Conservation (phyloP, 2,113 vertebrate species). For the Gavia stellata region DNA sequence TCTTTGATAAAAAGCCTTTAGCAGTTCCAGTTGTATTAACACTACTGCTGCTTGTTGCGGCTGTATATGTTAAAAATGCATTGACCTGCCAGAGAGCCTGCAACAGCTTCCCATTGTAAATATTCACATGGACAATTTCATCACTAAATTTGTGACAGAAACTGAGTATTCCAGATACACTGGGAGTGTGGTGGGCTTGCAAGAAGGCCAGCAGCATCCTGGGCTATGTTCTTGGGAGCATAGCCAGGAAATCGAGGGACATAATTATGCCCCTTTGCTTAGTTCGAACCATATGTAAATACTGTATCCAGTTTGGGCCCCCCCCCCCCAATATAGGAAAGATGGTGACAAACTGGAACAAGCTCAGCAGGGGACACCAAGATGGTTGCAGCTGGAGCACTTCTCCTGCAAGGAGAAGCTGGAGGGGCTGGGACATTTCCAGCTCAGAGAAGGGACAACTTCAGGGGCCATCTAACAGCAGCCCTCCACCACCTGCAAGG, state of each 20-base stretch:
- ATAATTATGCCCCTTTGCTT: not conserved
- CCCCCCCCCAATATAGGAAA: not conserved
- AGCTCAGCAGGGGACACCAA: not conserved
- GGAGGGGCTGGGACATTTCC: not conserved
- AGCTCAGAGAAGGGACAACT: not conserved
- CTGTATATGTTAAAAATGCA: not conserved
- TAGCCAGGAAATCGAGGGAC: not conserved
- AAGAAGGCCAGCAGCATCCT: not conserved
- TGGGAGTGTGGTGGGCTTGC: not conserved
- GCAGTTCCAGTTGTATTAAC: not conserved
- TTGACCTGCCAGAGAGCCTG: not conserved
- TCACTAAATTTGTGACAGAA: not conserved
- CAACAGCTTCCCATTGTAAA: not conserved
- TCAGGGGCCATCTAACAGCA: not conserved
- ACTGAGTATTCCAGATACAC: not conserved
- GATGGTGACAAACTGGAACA: not conserved
- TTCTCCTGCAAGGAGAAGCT: not conserved
- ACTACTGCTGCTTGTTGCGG: not conserved
- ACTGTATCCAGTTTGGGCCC: not conserved
- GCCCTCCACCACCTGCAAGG: fast-evolving
- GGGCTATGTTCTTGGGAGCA: not conserved
- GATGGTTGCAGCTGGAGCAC: not conserved
- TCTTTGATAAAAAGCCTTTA: not conserved
- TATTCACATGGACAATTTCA: not conserved
- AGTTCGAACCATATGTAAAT: not conserved